Evolutionary conservation across 2,113 vertebrate species (phyloP).

Genomic region (Anseranas semipalmata): DNA sequence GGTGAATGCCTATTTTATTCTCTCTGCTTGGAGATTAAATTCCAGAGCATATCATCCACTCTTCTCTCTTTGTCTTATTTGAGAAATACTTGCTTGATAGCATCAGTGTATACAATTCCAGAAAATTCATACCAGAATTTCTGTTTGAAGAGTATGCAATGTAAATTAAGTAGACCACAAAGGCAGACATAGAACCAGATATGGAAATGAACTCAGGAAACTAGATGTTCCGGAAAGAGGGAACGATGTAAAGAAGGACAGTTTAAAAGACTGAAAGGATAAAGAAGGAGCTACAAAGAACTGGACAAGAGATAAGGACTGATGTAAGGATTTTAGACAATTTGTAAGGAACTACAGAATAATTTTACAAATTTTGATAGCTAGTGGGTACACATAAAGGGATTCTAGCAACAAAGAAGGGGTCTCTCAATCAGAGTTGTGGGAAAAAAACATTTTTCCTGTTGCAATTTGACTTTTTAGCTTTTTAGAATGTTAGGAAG

Average conservation of each 20-base stretch:
- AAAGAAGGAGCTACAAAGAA: neutral
- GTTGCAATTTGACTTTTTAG: neutral
- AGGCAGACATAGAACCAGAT: neutral
- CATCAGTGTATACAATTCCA: neutral
- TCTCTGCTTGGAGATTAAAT: neutral
- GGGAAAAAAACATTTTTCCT: neutral
- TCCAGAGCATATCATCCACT: neutral
- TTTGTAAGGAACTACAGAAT: neutral
- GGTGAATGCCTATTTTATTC: neutral
- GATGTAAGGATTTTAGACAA: neutral
- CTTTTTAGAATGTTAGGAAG: neutral
- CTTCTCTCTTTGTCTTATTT: neutral
- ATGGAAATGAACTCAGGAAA: neutral
- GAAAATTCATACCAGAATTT: neutral
- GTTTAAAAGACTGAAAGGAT: neutral
- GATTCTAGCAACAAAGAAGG: neutral
- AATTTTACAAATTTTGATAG: neutral
- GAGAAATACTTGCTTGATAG: neutral
- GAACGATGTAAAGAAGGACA: neutral
- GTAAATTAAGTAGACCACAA: neutral
- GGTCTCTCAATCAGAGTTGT: neutral
- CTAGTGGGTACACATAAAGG: neutral
- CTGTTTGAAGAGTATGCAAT: neutral
- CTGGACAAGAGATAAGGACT: neutral
- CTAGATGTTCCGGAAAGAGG: neutral